Evolutionary conservation across 2,797 vertebrate genomes (phyloP).

Genomic region (Spea hammondii): DNA sequence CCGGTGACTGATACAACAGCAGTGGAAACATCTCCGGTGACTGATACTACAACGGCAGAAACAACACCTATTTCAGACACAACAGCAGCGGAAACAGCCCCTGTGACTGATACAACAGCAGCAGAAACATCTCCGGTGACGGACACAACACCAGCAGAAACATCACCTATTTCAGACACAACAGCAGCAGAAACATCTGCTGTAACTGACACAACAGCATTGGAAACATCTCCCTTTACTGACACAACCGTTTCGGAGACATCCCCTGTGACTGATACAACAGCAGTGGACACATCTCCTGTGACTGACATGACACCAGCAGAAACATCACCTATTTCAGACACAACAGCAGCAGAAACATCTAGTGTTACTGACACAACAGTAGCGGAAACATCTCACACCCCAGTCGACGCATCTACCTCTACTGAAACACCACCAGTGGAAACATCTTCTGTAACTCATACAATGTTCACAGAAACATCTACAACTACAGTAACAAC

Average conservation of each 20-base stretch:
- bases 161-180: not conserved
- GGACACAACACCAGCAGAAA: too few relatives aligned
- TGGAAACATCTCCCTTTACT: too few relatives aligned
- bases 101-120: not conserved
- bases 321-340: not conserved
- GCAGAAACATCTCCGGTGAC: not conserved
- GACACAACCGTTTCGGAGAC: too few relatives aligned
- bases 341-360: not conserved
- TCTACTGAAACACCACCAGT: not conserved
- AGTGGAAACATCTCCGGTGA: not conserved
- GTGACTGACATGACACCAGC: too few relatives aligned
- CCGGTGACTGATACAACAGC: not conserved
- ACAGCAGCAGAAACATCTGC: not conserved
- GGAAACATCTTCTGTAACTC: not conserved
- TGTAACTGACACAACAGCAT: not conserved
- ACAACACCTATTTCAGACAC: not conserved
- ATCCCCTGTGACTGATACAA: too few relatives aligned
- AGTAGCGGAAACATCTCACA: not conserved
- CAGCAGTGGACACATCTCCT: too few relatives aligned
- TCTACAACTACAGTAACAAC: not conserved
- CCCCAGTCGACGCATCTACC: not conserved
- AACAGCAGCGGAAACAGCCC: not conserved
- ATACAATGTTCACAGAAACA: not conserved
- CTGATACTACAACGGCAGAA: not conserved
- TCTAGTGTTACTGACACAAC: not conserved